phyloP scores from a whole-genome alignment of 2,888 invertebrate genomes.

The Ernsta delagoae region DNA sequence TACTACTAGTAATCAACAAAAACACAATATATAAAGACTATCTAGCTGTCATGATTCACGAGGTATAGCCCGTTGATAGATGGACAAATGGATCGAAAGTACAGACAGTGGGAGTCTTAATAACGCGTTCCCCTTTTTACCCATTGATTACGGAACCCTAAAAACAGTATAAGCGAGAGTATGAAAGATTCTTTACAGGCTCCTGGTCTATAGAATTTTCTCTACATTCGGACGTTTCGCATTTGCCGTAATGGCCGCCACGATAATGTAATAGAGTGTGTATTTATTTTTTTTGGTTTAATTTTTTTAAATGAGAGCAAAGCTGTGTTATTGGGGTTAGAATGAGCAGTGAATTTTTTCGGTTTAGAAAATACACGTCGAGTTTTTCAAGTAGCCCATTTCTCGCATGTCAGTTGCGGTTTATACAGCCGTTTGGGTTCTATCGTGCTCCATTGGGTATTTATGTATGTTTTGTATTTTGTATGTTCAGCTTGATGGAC shows the following conservation, averaged over 20 bases:
- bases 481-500: background rate
- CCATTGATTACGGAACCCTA: no score
- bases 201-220: slow-evolving; percentile 39
- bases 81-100: no score
- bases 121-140: no score
- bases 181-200: slow-evolving; percentile 41
- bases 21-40: no score
- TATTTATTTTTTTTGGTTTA: slow-evolving; percentile 56
- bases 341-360: slow-evolving; percentile 18
- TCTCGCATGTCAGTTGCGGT: slow-evolving; percentile 25
- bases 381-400: slow-evolving; percentile 11
- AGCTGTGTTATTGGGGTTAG: slow-evolving; percentile 41
- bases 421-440: slow-evolving; percentile 14
- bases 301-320: slow-evolving; percentile 56
- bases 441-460: slow-evolving; percentile 16
- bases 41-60: no score
- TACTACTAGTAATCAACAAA: no score
- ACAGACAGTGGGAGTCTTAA: no score
- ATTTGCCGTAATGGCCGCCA: slow-evolving; percentile 63
- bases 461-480: slow-evolving; percentile 3
- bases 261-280: slow-evolving; percentile 76
- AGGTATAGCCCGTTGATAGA: no score
- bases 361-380: slow-evolving; percentile 28
- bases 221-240: slow-evolving; percentile 47
- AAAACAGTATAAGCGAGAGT: slow-evolving; percentile 29